Base-by-base conservation (phyloP, 92 coral and sea anemone species). In the Chrysogorgia sp. region DNA sequence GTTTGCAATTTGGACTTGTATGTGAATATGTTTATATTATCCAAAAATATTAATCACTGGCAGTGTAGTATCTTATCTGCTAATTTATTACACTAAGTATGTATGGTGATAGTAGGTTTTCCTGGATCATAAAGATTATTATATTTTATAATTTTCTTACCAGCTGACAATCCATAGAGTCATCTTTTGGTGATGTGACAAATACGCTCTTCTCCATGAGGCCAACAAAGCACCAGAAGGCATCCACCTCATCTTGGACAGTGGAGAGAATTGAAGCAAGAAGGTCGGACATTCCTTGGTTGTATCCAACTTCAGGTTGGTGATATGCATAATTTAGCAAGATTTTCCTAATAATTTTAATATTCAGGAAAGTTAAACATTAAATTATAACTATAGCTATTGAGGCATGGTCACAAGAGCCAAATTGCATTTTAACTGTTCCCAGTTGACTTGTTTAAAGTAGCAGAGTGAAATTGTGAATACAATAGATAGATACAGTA, bases 201-300 rank as follows among this genome's bases (percentile, higher is more conserved):
- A 94, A 94, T 75, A 94, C 85, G 75, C 98, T 94, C 29, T 83
- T 87, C 64, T 94, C 98, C 97, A 94, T 94, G 53, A 94, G 86
- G 35, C 97, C 97, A 33, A 86, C 98, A 84, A 94, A 94, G 68
- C 98, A 94, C 98, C 98, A 94, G 81, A 94, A 94, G 22, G 98
- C 96, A 85, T 94, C 98, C 37, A 94, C 97, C 45, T 94, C 97
- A 63, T 94, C 97, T 65, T 94, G 98, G 21, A 94, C 82, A 34
- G 90, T 90, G 25, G 93, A 92, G 32, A 94, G 83, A 0, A 94
- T 96, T 4, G 98, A 87, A 13, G 98, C 94, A 49, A 94, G 84
- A 5, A 94, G 83, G 76, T 94, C 98, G 3, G 98, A 94, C 98
- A 94, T 94, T 15, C 98, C 98, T 75, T 92, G 98, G 62, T 84